Evolutionary conservation across 2,113 vertebrate species (phyloP).

Genomic region (Ploceus nigricollis): DNA sequence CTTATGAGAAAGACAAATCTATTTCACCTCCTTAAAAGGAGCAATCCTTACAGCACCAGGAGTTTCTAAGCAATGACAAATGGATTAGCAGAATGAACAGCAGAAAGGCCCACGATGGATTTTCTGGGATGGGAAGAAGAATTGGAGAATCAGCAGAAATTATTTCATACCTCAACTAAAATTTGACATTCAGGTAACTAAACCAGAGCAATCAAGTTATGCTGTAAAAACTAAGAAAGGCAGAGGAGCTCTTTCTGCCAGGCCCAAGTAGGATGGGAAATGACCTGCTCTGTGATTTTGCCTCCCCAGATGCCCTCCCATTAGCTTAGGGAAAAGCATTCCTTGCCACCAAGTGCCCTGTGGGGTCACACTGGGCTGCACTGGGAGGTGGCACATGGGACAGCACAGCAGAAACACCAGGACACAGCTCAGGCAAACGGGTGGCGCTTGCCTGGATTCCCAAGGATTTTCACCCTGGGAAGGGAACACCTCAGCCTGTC

Average conservation of each 20-base stretch:
- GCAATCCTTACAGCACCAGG: background rate
- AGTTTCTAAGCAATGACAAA: background rate
- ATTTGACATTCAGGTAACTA: background rate
- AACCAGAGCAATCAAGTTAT: background rate
- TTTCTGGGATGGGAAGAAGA: background rate
- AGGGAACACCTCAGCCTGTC: background rate
- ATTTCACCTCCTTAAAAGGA: background rate
- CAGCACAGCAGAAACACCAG: background rate
- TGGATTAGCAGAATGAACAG: background rate
- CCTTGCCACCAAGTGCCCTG: background rate
- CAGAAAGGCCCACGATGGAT: background rate
- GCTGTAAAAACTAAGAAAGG: background rate
- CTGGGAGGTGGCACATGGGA: background rate
- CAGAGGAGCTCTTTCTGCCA: background rate
- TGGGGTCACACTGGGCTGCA: background rate
- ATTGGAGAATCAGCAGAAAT: background rate
- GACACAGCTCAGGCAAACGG: background rate
- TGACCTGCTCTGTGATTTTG: background rate
- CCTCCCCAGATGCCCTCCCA: background rate
- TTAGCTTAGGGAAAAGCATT: background rate
- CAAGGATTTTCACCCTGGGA: background rate
- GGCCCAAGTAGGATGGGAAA: background rate
- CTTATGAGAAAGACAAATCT: background rate
- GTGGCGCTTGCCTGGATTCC: background rate
- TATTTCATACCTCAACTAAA: background rate